Conservation (phyloP, 2,797 vertebrate species). For the Ctenopoma kingsleyae region DNA sequence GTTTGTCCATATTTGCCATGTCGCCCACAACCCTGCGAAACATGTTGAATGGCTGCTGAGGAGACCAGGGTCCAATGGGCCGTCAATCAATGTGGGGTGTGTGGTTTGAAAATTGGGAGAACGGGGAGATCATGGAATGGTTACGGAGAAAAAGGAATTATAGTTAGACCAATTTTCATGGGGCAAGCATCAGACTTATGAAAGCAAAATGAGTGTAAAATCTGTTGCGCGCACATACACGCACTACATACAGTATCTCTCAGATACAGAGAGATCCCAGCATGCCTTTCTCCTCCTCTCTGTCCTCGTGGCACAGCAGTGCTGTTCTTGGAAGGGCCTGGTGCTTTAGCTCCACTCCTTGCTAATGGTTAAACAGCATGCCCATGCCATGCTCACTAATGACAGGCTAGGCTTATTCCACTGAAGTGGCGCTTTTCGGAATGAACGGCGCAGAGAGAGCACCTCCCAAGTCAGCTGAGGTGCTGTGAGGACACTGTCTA, state of each 20-base stretch:
- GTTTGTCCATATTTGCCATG: slow-evolving; percentile 68
- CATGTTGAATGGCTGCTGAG: slow-evolving; percentile 62
- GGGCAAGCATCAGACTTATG: slow-evolving; percentile 45
- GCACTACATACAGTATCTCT: neutral
- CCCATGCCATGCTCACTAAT: slow-evolving; percentile 81
- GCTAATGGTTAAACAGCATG: slow-evolving; percentile 80
- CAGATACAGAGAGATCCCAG: slow-evolving; percentile 17
- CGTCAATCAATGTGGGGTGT: slow-evolving; percentile 68
- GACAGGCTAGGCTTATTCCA: slow-evolving; percentile 80
- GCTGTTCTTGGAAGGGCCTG: slow-evolving; percentile 69
- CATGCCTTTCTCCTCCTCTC: slow-evolving; percentile 43
- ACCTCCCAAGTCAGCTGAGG: slow-evolving; percentile 66
- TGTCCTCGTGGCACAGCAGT: slow-evolving; percentile 69
- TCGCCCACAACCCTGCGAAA: slow-evolving; percentile 76
- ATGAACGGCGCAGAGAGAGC: slow-evolving; percentile 63
- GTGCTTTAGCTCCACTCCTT: slow-evolving; percentile 59
- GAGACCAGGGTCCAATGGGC: slow-evolving; percentile 57
- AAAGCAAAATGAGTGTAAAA: slow-evolving; percentile 47
- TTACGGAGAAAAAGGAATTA: slow-evolving; percentile 50
- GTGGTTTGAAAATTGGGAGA: slow-evolving; percentile 66
- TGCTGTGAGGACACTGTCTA: slow-evolving; percentile 70
- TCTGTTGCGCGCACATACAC: slow-evolving; percentile 4
- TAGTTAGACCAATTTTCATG: slow-evolving; percentile 38
- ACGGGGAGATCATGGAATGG: slow-evolving; percentile 28
- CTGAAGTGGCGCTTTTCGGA: slow-evolving; percentile 75